These are phyloP conservation scores for Pandemis heparana DNA, from an alignment of 2,888 invertebrate species.

Conservation along the genomic window DNA sequence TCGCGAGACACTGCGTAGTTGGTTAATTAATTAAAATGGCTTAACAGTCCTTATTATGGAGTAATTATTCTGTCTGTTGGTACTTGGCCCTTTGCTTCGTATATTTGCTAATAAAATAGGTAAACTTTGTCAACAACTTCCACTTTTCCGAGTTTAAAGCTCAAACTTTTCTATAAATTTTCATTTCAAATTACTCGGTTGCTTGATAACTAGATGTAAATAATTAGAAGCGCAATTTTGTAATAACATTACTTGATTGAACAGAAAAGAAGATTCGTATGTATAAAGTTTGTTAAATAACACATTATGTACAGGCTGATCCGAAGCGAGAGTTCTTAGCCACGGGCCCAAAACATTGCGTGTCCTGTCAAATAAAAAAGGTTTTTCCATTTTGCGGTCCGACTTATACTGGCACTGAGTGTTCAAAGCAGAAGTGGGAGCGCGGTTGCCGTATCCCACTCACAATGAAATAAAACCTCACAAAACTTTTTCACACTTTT, in stretches of 20 bases:
- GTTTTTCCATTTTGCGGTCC: conserved; percentile 68
- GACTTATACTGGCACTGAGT: conserved; percentile 68
- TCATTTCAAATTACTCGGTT: conserved; percentile 23
- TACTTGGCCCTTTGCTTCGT: conserved; percentile 58
- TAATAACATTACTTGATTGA: not conserved
- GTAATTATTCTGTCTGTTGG: conserved; percentile 51
- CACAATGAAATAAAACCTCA: conserved; percentile 66
- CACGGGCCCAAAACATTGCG: conserved; percentile 56
- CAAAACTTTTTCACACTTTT: conserved; percentile 64
- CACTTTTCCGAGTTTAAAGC: conserved; percentile 38
- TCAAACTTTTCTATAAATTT: conserved; percentile 35
- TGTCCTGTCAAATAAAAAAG: conserved; percentile 64
- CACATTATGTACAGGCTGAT: conserved; percentile 9
- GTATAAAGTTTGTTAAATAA: not conserved
- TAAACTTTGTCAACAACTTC: conserved; percentile 50
- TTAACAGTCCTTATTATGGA: conserved; percentile 68
- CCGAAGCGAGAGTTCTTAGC: conserved; percentile 24
- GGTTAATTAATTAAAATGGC: conserved; percentile 70
- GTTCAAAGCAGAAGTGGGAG: conserved; percentile 64
- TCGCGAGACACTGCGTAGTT: conserved; percentile 49
- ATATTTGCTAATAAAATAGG: conserved; percentile 60
- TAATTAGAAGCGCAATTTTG: not conserved
- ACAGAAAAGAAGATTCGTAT: not conserved
- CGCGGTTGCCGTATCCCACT: conserved; percentile 61
- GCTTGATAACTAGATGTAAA: conserved; percentile 12